A percentile compares a stretch with the other conserved stretches of the same genome.
phyloP scores from a whole-genome alignment of 2,888 invertebrate genomes.

The Eristalis pertinax region DNA sequence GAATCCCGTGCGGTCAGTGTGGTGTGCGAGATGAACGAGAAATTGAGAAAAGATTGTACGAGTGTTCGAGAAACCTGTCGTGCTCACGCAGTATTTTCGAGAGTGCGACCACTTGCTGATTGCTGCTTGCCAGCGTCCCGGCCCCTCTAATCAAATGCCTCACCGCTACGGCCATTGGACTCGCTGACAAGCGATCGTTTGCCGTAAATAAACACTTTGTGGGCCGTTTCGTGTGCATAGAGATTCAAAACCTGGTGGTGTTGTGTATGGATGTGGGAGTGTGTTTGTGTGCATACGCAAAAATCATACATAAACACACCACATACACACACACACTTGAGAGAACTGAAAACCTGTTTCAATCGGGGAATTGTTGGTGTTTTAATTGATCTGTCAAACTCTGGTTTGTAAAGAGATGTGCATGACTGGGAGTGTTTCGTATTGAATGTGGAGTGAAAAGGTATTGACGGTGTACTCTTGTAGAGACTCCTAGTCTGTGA shows the following conservation, averaged over 20 bases:
- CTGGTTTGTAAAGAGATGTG: slow-evolving; percentile 49
- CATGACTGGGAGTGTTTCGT: slow-evolving; percentile 21
- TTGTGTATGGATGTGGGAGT: neutral
- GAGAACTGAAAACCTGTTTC: slow-evolving; percentile 58
- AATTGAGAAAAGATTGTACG: slow-evolving; percentile 54
- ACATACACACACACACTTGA: slow-evolving; percentile 15
- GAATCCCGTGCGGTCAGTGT: neutral
- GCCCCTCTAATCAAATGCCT: slow-evolving; percentile 49
- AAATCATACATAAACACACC: slow-evolving; percentile 42
- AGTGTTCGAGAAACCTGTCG: slow-evolving; percentile 40
- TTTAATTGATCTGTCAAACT: slow-evolving; percentile 72
- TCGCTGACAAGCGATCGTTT: slow-evolving; percentile 64
- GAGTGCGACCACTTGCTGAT: slow-evolving; percentile 59
- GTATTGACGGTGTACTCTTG: neutral
- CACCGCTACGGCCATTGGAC: slow-evolving; percentile 35
- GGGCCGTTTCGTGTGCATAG: neutral
- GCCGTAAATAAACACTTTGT: slow-evolving; percentile 70
- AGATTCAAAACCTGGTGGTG: neutral
- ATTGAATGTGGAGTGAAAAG: slow-evolving; percentile 21
- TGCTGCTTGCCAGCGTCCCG: slow-evolving; percentile 17
- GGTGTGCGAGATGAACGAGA: slow-evolving; percentile 52
- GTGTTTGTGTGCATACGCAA: slow-evolving; percentile 34
- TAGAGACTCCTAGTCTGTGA: neutral
- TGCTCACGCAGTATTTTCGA: slow-evolving; percentile 55
- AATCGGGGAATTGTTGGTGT: slow-evolving; percentile 60